phyloP scores from a whole-genome alignment of 2,888 invertebrate species.

The Cataglyphis rosenhaueri region DNA sequence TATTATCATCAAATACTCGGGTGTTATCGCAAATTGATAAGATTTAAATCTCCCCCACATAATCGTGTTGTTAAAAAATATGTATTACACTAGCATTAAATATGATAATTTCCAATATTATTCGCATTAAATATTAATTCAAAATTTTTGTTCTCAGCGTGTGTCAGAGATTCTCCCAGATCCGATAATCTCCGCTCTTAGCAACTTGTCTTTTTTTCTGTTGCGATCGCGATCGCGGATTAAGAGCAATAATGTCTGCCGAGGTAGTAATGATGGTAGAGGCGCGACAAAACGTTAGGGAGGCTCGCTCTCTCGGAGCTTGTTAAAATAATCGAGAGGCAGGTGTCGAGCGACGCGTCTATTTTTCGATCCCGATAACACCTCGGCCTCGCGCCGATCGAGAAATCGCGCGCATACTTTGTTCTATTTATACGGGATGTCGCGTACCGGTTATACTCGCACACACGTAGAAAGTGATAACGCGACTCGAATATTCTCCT shows the following conservation, averaged over 20 bases:
- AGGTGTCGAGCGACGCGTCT: slow-evolving; percentile 32
- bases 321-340: slow-evolving; percentile 43
- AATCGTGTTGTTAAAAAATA: too few relatives aligned
- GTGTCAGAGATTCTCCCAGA: neutral
- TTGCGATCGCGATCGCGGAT: slow-evolving; percentile 13
- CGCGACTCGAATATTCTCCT: slow-evolving; percentile 32
- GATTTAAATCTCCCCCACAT: neutral
- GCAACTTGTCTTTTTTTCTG: neutral
- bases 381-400: slow-evolving; percentile 11
- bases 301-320: neutral
- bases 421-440: slow-evolving; percentile 16
- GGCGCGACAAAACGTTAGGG: slow-evolving; percentile 37
- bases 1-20: neutral
- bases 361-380: slow-evolving; percentile 45
- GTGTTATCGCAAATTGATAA: neutral
- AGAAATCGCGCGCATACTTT: neutral
- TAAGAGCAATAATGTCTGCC: slow-evolving; percentile 35
- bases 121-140: neutral
- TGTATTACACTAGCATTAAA: neutral
- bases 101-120: neutral
- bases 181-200: neutral
- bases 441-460: slow-evolving; percentile 28
- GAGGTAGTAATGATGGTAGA: slow-evolving; percentile 24
- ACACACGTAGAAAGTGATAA: slow-evolving; percentile 24
- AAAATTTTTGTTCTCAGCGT: neutral